These are phyloP conservation scores for Paragorgia papillata DNA, from an alignment of 92 coral and sea anemone genomes.

Conservation along the genomic window DNA sequence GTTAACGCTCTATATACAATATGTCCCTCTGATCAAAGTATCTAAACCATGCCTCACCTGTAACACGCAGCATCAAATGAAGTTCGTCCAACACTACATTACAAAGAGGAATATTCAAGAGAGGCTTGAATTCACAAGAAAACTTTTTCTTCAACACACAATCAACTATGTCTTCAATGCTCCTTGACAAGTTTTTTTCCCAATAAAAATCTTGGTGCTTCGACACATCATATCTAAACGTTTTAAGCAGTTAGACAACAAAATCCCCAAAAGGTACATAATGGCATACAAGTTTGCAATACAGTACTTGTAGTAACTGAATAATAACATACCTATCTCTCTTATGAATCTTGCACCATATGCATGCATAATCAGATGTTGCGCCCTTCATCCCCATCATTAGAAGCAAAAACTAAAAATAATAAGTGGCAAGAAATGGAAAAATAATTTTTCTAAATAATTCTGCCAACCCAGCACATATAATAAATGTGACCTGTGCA, in stretches of 20 bases:
- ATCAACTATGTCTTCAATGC: constrained; percentile 41
- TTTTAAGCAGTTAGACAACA: constrained; percentile 27
- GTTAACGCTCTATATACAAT: too few relatives aligned
- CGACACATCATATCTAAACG: constrained; percentile 58
- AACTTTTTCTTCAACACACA: constrained; percentile 41
- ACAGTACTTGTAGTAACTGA: not conserved
- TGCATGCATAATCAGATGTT: too few relatives aligned
- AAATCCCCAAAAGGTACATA: constrained; percentile 23
- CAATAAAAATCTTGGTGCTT: constrained; percentile 55
- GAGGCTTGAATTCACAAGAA: constrained; percentile 63
- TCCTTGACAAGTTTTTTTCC: constrained; percentile 48
- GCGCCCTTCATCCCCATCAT: constrained; percentile 60
- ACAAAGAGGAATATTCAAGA: constrained; percentile 53
- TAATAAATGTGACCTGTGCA: constrained; percentile 49
- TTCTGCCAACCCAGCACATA: not conserved
- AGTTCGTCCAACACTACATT: too few relatives aligned
- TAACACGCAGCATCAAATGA: too few relatives aligned
- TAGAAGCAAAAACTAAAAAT: constrained; percentile 65
- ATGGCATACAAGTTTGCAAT: not conserved
- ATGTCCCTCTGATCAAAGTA: too few relatives aligned
- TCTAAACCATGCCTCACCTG: constrained; percentile 53
- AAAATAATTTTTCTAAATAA: not conserved
- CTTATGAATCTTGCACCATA: constrained; percentile 55
- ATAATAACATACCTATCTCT: constrained; percentile 49
- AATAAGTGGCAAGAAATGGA: too few relatives aligned